phyloP scores from a whole-genome alignment of 2,797 vertebrate genomes.

The Melanotaenia boesemani region DNA sequence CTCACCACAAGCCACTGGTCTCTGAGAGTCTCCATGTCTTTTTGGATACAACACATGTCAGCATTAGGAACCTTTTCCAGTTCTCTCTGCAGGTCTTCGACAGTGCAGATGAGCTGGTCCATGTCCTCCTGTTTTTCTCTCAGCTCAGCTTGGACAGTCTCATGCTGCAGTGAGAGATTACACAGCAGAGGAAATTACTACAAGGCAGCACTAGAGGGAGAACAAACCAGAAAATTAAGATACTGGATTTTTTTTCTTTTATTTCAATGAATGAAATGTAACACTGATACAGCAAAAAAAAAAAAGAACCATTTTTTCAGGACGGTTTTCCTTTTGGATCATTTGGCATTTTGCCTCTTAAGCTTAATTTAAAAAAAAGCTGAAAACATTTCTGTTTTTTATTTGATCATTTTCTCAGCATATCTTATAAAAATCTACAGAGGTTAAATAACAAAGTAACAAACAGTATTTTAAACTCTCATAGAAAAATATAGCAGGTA shows the following conservation, averaged over 20 bases:
- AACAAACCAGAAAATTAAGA: background rate
- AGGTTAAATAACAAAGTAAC: background rate
- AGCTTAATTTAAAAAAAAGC: background rate
- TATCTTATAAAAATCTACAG: background rate
- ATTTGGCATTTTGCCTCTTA: too few relatives aligned
- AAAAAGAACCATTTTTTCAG: too few relatives aligned
- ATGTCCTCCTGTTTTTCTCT: conserved; percentile 89
- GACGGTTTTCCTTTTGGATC: too few relatives aligned
- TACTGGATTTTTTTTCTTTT: background rate
- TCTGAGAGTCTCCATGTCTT: conserved; percentile 86
- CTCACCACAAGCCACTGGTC: conserved; percentile 93
- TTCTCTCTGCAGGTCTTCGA: conserved; percentile 88
- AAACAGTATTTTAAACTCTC: too few relatives aligned
- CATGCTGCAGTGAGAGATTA: conserved; percentile 83
- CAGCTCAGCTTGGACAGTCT: conserved; percentile 87
- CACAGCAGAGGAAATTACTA: conserved; percentile 23
- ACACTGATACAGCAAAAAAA: background rate
- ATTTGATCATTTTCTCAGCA: background rate
- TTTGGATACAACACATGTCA: conserved; percentile 80
- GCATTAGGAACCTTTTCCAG: conserved; percentile 86
- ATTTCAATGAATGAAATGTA: background rate
- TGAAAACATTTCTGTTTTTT: background rate
- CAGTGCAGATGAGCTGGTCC: conserved; percentile 90
- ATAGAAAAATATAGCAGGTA: background rate
- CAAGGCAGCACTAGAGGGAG: conserved; percentile 58